These are phyloP conservation scores for Ptychobarbus kaznakovi DNA, from an alignment of 2,797 vertebrate species.

Conservation along the genomic window DNA sequence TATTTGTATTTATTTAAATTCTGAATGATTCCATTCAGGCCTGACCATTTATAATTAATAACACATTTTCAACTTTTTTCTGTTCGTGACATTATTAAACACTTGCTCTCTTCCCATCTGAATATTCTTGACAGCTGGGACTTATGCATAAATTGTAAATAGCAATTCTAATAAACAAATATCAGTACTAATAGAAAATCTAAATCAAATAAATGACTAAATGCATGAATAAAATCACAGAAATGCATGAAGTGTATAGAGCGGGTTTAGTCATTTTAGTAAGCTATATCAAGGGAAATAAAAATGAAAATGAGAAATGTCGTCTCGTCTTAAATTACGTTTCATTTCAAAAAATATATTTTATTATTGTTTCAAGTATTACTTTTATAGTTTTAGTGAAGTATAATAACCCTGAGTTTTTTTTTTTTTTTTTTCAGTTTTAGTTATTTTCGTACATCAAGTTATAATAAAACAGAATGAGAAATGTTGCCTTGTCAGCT, in stretches of 20 bases:
- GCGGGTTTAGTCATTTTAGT: background rate
- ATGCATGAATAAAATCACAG: background rate
- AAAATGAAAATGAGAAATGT: background rate
- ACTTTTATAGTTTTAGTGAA: background rate
- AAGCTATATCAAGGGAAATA: background rate
- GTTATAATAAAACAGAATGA: no score
- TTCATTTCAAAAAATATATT: no score
- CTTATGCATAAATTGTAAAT: background rate
- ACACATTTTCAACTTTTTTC: background rate
- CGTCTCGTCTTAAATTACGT: background rate
- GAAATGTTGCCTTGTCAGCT: no score
- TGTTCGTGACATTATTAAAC: background rate
- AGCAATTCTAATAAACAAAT: background rate
- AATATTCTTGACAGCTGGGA: background rate
- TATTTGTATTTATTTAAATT: background rate
- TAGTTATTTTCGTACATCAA: no score
- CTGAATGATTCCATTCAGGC: background rate
- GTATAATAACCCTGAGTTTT: background rate
- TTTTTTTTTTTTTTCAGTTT: no score
- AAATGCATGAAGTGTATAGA: background rate
- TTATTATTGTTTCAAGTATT: background rate
- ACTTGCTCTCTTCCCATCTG: background rate
- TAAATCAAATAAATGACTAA: background rate
- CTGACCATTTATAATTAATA: background rate
- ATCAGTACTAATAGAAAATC: background rate